Percentiles rank a stretch among this genome's conserved stretches.
Conservation (phyloP, 1,140 invertebrate species). For the Megathymus violae region DNA sequence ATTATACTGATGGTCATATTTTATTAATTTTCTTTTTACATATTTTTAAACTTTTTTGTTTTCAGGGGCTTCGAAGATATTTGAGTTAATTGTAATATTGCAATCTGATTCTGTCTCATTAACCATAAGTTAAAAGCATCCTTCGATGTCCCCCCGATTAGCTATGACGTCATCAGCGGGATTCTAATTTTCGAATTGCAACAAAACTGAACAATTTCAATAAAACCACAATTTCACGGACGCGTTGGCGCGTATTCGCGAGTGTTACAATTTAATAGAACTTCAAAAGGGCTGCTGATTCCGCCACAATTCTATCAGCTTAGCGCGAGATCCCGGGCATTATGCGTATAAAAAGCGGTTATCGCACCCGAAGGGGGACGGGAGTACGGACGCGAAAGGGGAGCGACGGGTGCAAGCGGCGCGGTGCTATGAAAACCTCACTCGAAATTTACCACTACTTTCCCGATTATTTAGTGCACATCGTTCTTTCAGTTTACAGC, state of each 20-base stretch:
- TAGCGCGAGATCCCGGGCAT: conserved; percentile 76
- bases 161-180: neutral
- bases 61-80: no score
- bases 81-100: no score
- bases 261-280: conserved; percentile 82
- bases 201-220: conserved; percentile 75
- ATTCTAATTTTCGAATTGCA: conserved; percentile 41
- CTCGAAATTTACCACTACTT: conserved; percentile 26
- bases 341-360: conserved; percentile 82
- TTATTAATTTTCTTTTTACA: no score
- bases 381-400: conserved; percentile 33
- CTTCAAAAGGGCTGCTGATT: conserved; percentile 80
- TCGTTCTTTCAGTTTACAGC: conserved; percentile 8
- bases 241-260: conserved; percentile 74
- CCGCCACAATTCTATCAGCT: conserved; percentile 81
- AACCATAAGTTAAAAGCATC: no score
- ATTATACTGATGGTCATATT: no score
- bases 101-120: no score
- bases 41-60: no score
- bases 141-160: neutral
- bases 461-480: conserved; percentile 32
- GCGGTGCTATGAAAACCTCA: conserved; percentile 44
- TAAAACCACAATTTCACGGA: conserved; percentile 79
- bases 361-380: conserved; percentile 52
- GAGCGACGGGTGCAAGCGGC: conserved; percentile 37